Evolutionary conservation across 2,888 invertebrate genomes (phyloP).

Genomic region (Camptogramma bilineatum): DNA sequence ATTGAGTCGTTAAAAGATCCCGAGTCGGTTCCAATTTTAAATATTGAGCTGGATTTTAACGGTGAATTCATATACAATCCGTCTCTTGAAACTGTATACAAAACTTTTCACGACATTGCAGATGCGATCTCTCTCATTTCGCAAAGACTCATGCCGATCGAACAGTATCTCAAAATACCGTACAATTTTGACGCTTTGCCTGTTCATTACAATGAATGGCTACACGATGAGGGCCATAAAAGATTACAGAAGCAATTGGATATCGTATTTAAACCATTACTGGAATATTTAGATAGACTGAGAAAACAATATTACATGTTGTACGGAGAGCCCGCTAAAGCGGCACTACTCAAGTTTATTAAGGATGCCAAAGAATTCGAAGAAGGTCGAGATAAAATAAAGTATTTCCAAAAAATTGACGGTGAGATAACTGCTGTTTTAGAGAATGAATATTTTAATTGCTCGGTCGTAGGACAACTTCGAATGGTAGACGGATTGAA

Average conservation of each 20-base stretch:
- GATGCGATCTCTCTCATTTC: slow-evolving; percentile 84
- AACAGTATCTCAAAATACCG: slow-evolving; percentile 75
- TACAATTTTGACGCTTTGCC: slow-evolving; percentile 81
- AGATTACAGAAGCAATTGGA: slow-evolving; percentile 82
- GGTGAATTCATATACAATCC: slow-evolving; percentile 86
- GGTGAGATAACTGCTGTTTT: slow-evolving; percentile 87
- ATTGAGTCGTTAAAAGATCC: slow-evolving; percentile 83
- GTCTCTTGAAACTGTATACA: slow-evolving; percentile 82
- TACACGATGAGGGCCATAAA: slow-evolving; percentile 79
- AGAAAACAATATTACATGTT: slow-evolving; percentile 85
- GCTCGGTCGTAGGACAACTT: slow-evolving; percentile 87
- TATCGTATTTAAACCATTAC: slow-evolving; percentile 84
- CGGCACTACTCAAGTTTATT: slow-evolving; percentile 77
- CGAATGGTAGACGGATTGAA: slow-evolving; percentile 87
- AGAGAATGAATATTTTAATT: slow-evolving; percentile 88
- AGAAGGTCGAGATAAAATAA: slow-evolving; percentile 86
- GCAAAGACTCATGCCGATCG: slow-evolving; percentile 86
- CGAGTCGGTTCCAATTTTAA: slow-evolving; percentile 86
- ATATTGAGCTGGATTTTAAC: slow-evolving; percentile 84
- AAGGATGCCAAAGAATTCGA: slow-evolving; percentile 83
- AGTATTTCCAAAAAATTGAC: slow-evolving; percentile 86
- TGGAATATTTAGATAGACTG: slow-evolving; percentile 81
- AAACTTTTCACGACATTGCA: slow-evolving; percentile 85
- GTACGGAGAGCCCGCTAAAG: slow-evolving; percentile 79
- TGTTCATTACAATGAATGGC: slow-evolving; percentile 85